Evolutionary conservation across 2,113 vertebrate genomes (phyloP).

Genomic region (Pomatorhinus ruficollis): DNA sequence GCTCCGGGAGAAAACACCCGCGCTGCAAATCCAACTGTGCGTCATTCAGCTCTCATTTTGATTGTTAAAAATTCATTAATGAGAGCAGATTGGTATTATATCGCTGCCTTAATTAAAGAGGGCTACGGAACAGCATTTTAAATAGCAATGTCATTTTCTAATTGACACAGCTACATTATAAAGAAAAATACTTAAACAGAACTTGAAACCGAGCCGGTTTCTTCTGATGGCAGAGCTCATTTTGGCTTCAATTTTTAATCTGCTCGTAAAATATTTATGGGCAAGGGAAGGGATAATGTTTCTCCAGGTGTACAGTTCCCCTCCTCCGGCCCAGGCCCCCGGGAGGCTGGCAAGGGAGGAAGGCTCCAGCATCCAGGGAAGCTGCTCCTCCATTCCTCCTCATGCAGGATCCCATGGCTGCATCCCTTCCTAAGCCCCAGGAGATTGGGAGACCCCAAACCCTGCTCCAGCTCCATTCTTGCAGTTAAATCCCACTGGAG

Average conservation of each 20-base stretch:
- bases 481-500: neutral
- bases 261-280: constrained; percentile 76
- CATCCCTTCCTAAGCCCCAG: neutral
- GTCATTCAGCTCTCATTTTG: constrained; percentile 37
- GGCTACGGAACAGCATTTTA: constrained; percentile 64
- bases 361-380: neutral
- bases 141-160: constrained; percentile 72
- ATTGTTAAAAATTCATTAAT: constrained; percentile 71
- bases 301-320: constrained; percentile 59
- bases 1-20: neutral
- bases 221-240: constrained; percentile 54
- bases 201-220: constrained; percentile 40
- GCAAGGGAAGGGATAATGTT: constrained; percentile 55
- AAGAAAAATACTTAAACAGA: constrained; percentile 67
- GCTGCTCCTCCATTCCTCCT: neutral
- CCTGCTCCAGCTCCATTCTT: neutral
- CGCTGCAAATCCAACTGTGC: neutral
- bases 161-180: constrained; percentile 68
- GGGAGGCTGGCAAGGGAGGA: neutral
- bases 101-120: constrained; percentile 73
- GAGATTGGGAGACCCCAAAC: neutral
- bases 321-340: neutral
- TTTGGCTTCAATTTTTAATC: constrained; percentile 77
- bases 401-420: rapidly evolving
- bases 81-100: constrained; percentile 66